Base-by-base conservation (phyloP, 2,888 invertebrate genomes). In the Chorisops tibialis region DNA sequence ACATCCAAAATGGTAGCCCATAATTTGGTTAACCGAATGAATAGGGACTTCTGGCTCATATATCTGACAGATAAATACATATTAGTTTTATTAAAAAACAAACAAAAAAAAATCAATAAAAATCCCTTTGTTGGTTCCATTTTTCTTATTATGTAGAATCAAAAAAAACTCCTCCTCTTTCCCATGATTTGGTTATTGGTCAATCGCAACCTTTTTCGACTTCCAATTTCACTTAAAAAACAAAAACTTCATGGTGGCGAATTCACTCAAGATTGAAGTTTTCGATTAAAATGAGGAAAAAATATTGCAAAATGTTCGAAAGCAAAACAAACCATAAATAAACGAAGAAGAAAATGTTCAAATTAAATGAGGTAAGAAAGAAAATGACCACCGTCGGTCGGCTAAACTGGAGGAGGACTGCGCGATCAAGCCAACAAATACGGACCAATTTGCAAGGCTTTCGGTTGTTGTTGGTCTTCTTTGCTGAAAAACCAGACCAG, bases 231-330 rank as follows among this genome's bases (percentile, higher is more conserved):
- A 49, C 12, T 49, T 49, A 49, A 22, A 22, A 24, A n/a, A n/a
- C n/a, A 24, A 24, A 49, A 3, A 16, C 22, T 59, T 59, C 59
- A 45, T 58, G 63, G 63, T 63, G 63, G 63, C 63, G 39, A 59
- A 59, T 50, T 49, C 49, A 59, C 41, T 63, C 63, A 59, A 63
- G 63, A 63, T 63, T 59, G 22, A 43, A 58, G 24, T 49, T 61
- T 61, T 45, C 38, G 18, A 16, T 12, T 58, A 62, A 58, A 62
- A 54, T 2, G n/a, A n/a, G 49, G n/a, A 11, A 49, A n/a, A 19
- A 22, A 49, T 30, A 24, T 21, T 45, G 45, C 19, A 45, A 45
- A 45, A 45, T 16, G 18, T 49, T 11, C 21, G 19, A 19, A 24
- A 49, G 4, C 18, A 47, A 47, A 47, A 47, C 5, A 7, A 2